Evolutionary conservation across 1,140 invertebrate species (phyloP), one percentile per base, ranked within the genome.

Genomic region (Musca vetustissima): DNA sequence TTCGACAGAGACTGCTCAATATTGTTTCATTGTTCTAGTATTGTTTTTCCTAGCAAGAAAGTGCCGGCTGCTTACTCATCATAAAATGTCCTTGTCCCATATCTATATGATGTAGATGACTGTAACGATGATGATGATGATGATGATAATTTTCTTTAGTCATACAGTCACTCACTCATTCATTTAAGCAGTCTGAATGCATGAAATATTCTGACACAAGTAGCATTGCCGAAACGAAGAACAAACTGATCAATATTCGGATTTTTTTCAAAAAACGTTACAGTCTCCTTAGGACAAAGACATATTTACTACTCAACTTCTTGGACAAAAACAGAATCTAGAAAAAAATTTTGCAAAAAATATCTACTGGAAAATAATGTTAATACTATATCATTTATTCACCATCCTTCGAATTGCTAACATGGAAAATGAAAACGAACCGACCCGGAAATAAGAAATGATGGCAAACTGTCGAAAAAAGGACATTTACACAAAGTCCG

Each of bases 1-100:
- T 43, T 4, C 6, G 36, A 43, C 36, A 43, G 36, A 1, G 6
- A 13, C 11, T 43, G 36, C 36, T 43, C 36, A 43, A 43, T 43
- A 43, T 43, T n/a, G 11, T 43, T 25, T 25, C 24, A 28, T 57
- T 25, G 1, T 25, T 8, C 28, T 57, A 13, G 11, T 22, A 22
- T 55, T 55, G 11, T 57, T 57, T 57, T 19, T 9, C n/a, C 6
- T n/a, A n/a, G n/a, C n/a, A n/a, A 52, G 21, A 52, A 52, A 52
- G 17, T 15, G 15, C 21, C 21, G 21, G 49, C 17, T 57, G 53
- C 53, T 57, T 57, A 57, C 24, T 57, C 53, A 57, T 57, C 53
- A 57, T 57, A 57, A 57, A 57, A 57, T 57, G 53, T 57, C 53
- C 53, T 57, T 57, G 53, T 57, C 53, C 53, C 53, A 57, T 57